Evolutionary conservation across 2,888 invertebrate genomes (phyloP).

Genomic region (Lasioglossum pauxillum): DNA sequence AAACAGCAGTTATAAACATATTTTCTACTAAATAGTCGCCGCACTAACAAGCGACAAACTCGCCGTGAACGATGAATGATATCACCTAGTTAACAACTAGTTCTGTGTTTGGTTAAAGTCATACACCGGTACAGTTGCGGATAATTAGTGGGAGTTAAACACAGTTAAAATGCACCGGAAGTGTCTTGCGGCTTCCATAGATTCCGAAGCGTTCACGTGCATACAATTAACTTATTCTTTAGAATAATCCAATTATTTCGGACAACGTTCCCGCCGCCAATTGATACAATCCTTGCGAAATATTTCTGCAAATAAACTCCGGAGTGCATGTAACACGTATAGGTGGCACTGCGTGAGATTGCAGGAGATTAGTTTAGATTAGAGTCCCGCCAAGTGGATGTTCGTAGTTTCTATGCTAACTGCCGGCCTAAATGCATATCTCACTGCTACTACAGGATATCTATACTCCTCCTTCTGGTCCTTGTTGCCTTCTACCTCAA

Average conservation of each 20-base stretch:
- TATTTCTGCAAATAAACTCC: conserved; percentile 61
- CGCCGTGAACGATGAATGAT: neutral
- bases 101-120: neutral
- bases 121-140: neutral
- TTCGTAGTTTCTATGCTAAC: conserved; percentile 80
- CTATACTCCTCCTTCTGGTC: conserved; percentile 2
- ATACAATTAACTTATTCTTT: conserved; percentile 10
- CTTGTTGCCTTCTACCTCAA: conserved; percentile 27
- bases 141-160: neutral
- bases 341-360: conserved; percentile 71
- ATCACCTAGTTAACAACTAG: neutral
- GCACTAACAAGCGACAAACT: neutral
- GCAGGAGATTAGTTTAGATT: conserved; percentile 81
- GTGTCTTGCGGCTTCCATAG: neutral
- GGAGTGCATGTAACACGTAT: conserved; percentile 53
- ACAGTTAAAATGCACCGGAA: neutral
- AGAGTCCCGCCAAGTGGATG: conserved; percentile 75
- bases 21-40: neutral
- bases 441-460: conserved; percentile 57
- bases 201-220: neutral
- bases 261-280: neutral
- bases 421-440: conserved; percentile 78
- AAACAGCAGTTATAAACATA: neutral
- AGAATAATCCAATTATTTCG: conserved; percentile 18
- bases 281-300: conserved; percentile 47